A percentile compares a stretch with the other conserved stretches of the same genome.
Conservation (phyloP, 1,140 invertebrate genomes). For the Epicauta chinensis region DNA sequence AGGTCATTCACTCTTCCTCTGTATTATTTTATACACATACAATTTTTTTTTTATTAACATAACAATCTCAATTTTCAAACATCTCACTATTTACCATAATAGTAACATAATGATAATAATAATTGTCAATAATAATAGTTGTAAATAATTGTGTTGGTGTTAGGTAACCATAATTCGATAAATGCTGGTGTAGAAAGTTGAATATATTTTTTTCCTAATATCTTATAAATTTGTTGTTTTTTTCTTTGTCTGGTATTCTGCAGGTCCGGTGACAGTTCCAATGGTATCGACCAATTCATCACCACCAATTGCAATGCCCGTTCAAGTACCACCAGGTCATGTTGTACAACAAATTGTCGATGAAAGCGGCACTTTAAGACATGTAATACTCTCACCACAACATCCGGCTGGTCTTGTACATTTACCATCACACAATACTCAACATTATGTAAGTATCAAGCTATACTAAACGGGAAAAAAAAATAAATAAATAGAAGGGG, state of each 20-base stretch:
- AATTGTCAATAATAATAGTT: neutral
- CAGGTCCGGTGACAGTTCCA: slow-evolving; percentile 70
- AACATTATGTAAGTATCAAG: slow-evolving; percentile 58
- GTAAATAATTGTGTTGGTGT: neutral
- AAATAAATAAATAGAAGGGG: too few relatives aligned
- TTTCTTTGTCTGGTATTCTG: too few relatives aligned
- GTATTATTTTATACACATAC: too few relatives aligned
- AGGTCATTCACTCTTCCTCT: too few relatives aligned
- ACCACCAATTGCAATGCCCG: slow-evolving; percentile 73
- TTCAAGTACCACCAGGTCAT: slow-evolving; percentile 83
- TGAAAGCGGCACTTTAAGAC: slow-evolving; percentile 76
- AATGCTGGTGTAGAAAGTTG: neutral
- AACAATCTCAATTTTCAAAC: neutral
- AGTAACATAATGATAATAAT: neutral
- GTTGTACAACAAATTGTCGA: slow-evolving; percentile 86
- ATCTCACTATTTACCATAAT: neutral
- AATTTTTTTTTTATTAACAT: too few relatives aligned
- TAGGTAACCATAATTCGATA: neutral
- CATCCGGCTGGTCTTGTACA: slow-evolving; percentile 47
- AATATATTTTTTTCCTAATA: neutral
- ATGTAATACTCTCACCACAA: slow-evolving; percentile 76
- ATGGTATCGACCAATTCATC: slow-evolving; percentile 77
- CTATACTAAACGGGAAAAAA: too few relatives aligned
- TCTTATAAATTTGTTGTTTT: neutral
- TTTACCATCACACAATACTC: slow-evolving; percentile 41